Base-by-base conservation (phyloP, 2,797 vertebrate species). In the Echeneis naucrates region DNA sequence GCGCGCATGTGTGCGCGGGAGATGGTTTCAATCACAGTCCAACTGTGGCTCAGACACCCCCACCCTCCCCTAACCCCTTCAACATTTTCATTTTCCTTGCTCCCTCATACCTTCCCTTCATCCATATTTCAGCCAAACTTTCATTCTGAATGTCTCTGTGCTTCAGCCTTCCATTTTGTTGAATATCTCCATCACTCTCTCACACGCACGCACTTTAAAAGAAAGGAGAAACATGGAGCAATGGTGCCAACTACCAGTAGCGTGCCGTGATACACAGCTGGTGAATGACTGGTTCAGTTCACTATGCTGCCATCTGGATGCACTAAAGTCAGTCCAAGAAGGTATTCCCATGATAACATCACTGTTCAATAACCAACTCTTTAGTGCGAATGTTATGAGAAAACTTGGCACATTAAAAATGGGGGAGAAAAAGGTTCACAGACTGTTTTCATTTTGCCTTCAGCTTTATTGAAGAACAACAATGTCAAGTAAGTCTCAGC, bases 401-500 rank as follows among this genome's bases (percentile, higher is more conserved):
- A 50, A 24, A 50, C 24, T 14, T 50, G 48, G 6, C 8, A 6
- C 26, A 7, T 3, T 16, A 24, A 23, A 48, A 48, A 32, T 37
- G 2, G 7, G 3, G 4, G 14, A 4, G 16, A 50, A 50, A 27
- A 51, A 51, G 27, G 11, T 24, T 45, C 19, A 27, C 0, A 37
- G 48, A 10, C 11, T 1, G 5, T 32, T 47, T 77, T 77, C 67
- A 38, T 66, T 45, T 85, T 7, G 85, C 88, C 91, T 92, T 92
- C 86, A 92, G 90, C 86, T 94, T 94, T 95, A 95, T 93, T 95
- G 90, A 94, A 92, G 92, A 92, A 70, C 86, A 92, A 85, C 81
- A 88, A 87, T 86, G 94, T 94, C 90, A 94, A 93, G 93, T 94
- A 92, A 89, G 84, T 91, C 84, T 91, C 88, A 83, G 88, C 84